Evolutionary conservation across 2,113 vertebrate species (phyloP).

Genomic region (Gnathonemus echidnorhynchus): DNA sequence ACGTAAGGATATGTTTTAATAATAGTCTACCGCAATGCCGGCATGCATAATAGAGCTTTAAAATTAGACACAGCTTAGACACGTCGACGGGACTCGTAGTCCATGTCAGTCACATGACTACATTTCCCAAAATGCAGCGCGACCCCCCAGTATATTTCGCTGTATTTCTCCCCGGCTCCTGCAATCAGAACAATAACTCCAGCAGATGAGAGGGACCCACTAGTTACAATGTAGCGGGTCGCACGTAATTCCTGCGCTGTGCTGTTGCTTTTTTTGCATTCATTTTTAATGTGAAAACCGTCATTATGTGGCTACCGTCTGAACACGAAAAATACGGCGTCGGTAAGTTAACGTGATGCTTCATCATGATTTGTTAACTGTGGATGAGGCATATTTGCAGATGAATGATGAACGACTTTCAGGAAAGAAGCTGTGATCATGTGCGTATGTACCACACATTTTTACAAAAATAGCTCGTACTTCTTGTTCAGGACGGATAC

Average conservation of each 20-base stretch:
- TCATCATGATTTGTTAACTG: slow-evolving; percentile 14
- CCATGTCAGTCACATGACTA: slow-evolving; percentile 39
- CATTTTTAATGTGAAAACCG: slow-evolving; percentile 42
- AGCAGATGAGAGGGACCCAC: slow-evolving; percentile 44
- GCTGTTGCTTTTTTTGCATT: slow-evolving; percentile 32
- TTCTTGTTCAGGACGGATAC: not conserved
- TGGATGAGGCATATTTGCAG: not conserved
- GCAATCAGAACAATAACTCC: slow-evolving; percentile 67
- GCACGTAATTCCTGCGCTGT: slow-evolving; percentile 30
- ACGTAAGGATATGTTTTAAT: not conserved
- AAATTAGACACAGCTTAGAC: not conserved
- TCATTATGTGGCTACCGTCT: slow-evolving; percentile 91
- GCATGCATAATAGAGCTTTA: not conserved
- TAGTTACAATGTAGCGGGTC: slow-evolving; percentile 51
- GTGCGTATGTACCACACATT: not conserved
- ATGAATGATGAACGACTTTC: slow-evolving; percentile 21
- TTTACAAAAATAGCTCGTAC: not conserved
- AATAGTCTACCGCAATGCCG: not conserved
- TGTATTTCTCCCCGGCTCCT: slow-evolving; percentile 41
- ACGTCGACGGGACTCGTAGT: slow-evolving; percentile 20
- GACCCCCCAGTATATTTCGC: slow-evolving; percentile 24
- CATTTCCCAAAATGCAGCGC: slow-evolving; percentile 53
- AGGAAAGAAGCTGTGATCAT: slow-evolving; percentile 3
- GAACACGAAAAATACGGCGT: slow-evolving; percentile 97
- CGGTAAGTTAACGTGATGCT: slow-evolving; percentile 71